Conservation (phyloP, 2,113 vertebrate genomes). For the Toxotes chatareus region DNA sequence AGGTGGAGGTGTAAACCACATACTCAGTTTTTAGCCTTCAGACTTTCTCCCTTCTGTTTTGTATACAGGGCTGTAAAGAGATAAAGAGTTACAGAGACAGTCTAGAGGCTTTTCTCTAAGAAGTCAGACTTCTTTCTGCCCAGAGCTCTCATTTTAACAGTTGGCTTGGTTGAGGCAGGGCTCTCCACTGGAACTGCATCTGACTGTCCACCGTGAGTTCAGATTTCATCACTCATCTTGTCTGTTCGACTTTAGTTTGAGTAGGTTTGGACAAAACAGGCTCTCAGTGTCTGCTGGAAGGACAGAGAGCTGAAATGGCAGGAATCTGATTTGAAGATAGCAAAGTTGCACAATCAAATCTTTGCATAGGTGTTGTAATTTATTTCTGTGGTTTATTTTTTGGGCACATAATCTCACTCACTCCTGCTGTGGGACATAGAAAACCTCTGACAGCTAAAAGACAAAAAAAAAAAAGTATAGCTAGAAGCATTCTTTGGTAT, state of each 20-base stretch:
- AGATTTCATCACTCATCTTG: neutral
- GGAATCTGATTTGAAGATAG: slow-evolving; percentile 8
- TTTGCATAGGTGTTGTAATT: neutral
- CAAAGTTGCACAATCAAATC: neutral
- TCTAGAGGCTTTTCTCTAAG: neutral
- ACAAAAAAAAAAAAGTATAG: neutral
- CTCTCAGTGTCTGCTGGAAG: slow-evolving; percentile 8
- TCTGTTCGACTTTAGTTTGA: neutral
- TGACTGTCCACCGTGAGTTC: neutral
- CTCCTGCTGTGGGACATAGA: neutral
- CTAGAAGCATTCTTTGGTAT: neutral
- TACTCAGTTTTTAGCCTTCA: neutral
- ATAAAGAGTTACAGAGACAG: neutral
- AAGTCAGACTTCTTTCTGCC: neutral
- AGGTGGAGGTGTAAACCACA: neutral
- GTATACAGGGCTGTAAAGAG: neutral
- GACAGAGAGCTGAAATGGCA: neutral
- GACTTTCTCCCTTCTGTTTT: neutral
- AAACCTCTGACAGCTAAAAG: neutral
- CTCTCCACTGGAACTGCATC: neutral
- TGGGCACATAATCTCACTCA: neutral
- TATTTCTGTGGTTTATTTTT: slow-evolving; percentile 14
- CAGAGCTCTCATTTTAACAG: neutral
- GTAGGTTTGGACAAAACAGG: neutral
- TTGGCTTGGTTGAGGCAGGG: neutral